phyloP scores from a whole-genome alignment of 2,797 vertebrate species.

The Leptodactylus fallax region DNA sequence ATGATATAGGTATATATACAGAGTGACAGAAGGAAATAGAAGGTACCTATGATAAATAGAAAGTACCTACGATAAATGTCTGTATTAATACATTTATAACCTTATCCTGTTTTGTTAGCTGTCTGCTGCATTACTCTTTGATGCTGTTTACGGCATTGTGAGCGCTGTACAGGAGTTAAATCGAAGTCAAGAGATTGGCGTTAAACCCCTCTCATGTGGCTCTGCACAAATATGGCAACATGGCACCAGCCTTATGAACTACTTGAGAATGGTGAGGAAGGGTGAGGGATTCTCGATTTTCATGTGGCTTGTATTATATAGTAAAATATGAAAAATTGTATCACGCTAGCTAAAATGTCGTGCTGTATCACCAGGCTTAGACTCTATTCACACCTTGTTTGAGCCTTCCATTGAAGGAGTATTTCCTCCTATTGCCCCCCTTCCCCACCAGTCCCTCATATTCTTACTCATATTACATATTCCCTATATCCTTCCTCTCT shows the following conservation, averaged over 20 bases:
- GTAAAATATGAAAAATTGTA: background rate
- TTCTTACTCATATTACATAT: too few species aligned
- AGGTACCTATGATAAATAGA: too few species aligned
- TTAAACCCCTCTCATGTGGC: conserved; percentile 94
- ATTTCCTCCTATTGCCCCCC: too few species aligned
- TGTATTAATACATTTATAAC: background rate
- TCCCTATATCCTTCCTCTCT: too few species aligned
- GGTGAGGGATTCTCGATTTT: conserved; percentile 31
- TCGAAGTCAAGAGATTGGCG: conserved; percentile 96
- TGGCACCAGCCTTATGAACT: conserved; percentile 98
- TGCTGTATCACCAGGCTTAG: background rate
- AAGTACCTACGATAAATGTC: too few species aligned
- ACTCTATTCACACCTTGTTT: background rate
- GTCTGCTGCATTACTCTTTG: conserved; percentile 94
- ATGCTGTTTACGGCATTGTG: conserved; percentile 92
- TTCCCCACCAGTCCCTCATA: too few species aligned
- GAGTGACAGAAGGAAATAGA: background rate
- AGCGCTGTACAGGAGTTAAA: conserved; percentile 94
- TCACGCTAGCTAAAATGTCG: background rate
- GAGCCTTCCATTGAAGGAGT: too few species aligned
- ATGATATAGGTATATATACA: background rate
- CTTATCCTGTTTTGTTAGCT: conserved; percentile 77
- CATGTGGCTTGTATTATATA: background rate
- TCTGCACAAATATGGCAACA: conserved; percentile 99
- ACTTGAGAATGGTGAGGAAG: conserved; percentile 95